Conservation (phyloP, 2,113 vertebrate genomes). For the Paradoxurus hermaphroditus region DNA sequence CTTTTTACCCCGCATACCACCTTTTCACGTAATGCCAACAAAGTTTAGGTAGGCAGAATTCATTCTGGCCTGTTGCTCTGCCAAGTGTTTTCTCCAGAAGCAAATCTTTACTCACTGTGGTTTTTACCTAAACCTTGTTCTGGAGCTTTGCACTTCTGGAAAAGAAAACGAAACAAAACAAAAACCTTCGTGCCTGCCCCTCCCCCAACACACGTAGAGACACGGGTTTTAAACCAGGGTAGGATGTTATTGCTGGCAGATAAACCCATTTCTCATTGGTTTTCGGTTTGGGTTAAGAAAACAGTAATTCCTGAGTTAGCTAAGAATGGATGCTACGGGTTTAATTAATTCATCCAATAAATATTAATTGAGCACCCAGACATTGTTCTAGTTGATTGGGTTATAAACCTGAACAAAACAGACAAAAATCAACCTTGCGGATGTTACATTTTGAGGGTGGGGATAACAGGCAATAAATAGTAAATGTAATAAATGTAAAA, state of each 20-base stretch:
- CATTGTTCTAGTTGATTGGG: neutral
- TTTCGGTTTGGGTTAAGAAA: constrained; percentile 6
- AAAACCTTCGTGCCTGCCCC: neutral
- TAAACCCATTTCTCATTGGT: neutral
- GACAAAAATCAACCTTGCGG: neutral
- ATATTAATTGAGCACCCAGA: neutral
- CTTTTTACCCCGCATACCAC: neutral
- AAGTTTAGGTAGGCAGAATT: neutral
- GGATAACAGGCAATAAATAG: neutral
- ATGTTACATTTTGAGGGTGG: neutral
- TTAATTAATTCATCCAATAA: constrained; percentile 8
- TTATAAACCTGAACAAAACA: neutral
- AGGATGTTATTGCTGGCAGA: neutral
- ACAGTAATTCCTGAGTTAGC: neutral
- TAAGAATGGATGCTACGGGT: neutral
- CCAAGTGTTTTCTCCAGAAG: neutral
- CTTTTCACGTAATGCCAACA: neutral
- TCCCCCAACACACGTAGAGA: neutral
- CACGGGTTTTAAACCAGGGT: constrained; percentile 4
- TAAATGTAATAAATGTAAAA: neutral
- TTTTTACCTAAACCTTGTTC: neutral
- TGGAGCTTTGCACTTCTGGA: neutral
- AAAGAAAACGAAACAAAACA: neutral
- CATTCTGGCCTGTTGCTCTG: neutral
- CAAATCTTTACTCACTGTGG: neutral